These are phyloP conservation scores for Thumatha senex DNA, from an alignment of 2,888 invertebrate species.

Conservation along the genomic window DNA sequence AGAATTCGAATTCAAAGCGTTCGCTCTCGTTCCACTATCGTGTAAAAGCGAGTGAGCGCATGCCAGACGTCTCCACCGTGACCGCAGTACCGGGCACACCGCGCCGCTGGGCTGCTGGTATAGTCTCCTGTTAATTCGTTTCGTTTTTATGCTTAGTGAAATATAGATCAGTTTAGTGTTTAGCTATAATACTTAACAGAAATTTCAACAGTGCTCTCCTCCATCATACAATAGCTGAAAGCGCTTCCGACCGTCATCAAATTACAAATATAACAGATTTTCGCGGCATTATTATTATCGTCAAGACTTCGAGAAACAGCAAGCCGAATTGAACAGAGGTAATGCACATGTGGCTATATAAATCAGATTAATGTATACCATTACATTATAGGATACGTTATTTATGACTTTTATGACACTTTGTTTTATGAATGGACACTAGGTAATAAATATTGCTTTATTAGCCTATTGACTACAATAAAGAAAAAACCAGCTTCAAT, in stretches of 20 bases:
- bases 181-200: conserved; percentile 13
- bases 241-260: neutral
- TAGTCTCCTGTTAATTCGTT: conserved; percentile 4
- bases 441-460: no score
- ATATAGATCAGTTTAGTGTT: conserved; percentile 19
- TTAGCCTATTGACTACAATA: no score
- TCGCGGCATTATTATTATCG: neutral
- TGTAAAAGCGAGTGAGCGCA: neutral
- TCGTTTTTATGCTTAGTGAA: conserved; percentile 6
- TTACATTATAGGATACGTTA: no score
- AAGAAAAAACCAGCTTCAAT: no score
- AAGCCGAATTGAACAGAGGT: conserved; percentile 18
- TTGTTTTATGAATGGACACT: no score
- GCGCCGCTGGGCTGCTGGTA: conserved; percentile 13
- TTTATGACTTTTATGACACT: no score
- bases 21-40: conserved; percentile 1
- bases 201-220: conserved; percentile 8
- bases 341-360: neutral
- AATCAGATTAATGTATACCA: neutral
- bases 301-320: neutral
- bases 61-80: conserved; percentile 16
- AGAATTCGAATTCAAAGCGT: neutral
- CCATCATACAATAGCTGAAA: neutral
- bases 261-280: neutral
- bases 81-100: conserved; percentile 22